phyloP scores from a whole-genome alignment of 2,888 invertebrate species.

The Brachylomia viminalis region DNA sequence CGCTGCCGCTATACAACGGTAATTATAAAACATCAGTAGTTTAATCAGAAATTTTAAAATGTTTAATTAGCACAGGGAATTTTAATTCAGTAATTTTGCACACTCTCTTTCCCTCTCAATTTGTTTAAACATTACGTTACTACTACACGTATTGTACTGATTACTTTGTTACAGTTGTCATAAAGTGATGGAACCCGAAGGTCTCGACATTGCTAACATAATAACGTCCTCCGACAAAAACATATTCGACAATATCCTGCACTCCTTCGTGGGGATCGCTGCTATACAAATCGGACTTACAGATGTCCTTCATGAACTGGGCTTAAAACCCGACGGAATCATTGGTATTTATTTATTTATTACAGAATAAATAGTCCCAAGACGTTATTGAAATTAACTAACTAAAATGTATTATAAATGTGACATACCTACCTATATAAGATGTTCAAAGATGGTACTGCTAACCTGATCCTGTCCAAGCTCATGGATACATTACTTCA shows the following conservation, averaged over 20 bases:
- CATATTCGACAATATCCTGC: constrained; percentile 90
- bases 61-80: neutral
- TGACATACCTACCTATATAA: too few species aligned
- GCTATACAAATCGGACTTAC: constrained; percentile 91
- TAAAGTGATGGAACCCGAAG: constrained; percentile 90
- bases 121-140: neutral
- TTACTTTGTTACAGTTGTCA: constrained; percentile 81
- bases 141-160: neutral
- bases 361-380: too few species aligned
- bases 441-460: too few species aligned
- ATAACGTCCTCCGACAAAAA: constrained; percentile 91
- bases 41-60: neutral
- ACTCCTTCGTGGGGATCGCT: constrained; percentile 79
- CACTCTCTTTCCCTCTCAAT: neutral
- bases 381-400: too few species aligned
- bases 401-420: too few species aligned
- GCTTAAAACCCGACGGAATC: constrained; percentile 92
- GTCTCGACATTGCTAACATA: constrained; percentile 92
- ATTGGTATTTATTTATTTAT: too few species aligned
- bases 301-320: constrained; percentile 84
- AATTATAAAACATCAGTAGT: too few species aligned
- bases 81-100: too few species aligned
- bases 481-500: too few species aligned
- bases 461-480: too few species aligned
- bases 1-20: too few species aligned